These are phyloP conservation scores for Pentamera pediparva DNA, from an alignment of 53 echinoderm and acorn worm species.

Conservation along the genomic window DNA sequence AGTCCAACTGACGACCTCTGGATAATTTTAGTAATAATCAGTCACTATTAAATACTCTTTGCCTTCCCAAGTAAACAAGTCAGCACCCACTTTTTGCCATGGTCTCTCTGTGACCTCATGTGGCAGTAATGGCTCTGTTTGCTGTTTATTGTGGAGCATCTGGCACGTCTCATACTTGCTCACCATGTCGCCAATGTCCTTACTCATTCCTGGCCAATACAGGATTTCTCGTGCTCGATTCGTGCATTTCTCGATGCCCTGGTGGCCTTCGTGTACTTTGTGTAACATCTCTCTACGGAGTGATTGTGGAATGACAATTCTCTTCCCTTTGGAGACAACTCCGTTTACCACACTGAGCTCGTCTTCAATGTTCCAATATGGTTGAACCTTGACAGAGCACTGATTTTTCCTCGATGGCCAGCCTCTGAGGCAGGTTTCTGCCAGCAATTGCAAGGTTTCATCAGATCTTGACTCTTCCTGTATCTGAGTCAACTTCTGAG, in stretches of 20 bases:
- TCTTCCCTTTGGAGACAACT: conserved; percentile 36
- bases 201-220: conserved; percentile 36
- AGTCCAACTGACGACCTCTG: neutral
- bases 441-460: neutral
- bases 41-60: conserved; percentile 6
- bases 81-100: conserved; percentile 42
- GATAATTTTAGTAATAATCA: conserved; percentile 1
- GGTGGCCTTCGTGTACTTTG: conserved; percentile 44
- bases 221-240: conserved; percentile 28
- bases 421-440: neutral
- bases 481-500: neutral
- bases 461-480: neutral
- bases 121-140: conserved; percentile 20
- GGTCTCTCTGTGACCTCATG: conserved; percentile 37
- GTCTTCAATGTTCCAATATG: conserved; percentile 33
- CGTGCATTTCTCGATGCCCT: conserved; percentile 45
- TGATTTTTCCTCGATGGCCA: conserved; percentile 22
- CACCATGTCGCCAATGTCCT: conserved; percentile 18
- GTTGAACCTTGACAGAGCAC: conserved; percentile 11
- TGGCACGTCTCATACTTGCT: conserved; percentile 26
- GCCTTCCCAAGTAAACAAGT: conserved; percentile 22
- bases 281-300: conserved; percentile 41
- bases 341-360: conserved; percentile 24
- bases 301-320: conserved; percentile 32
- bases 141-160: neutral